Percentiles rank a stretch among this genome's conserved stretches.
Evolutionary conservation across 2,888 invertebrate species (phyloP).

Genomic region (Criorhina ranunculi): DNA sequence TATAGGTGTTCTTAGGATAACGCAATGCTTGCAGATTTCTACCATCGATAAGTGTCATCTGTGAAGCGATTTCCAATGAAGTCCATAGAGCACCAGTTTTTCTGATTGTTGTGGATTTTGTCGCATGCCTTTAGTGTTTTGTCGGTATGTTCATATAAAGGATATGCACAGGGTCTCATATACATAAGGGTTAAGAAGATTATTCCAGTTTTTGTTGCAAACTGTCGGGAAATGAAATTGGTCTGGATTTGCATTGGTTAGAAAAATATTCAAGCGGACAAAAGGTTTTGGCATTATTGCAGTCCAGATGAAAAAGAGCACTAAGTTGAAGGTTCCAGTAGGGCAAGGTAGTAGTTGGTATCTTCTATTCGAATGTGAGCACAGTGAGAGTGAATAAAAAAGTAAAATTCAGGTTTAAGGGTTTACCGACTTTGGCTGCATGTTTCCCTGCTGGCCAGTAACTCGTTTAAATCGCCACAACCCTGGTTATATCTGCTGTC

Average conservation of each 20-base stretch:
- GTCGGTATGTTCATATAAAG: slow-evolving; percentile 12
- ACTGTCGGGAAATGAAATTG: slow-evolving; percentile 72
- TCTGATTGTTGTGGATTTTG: neutral
- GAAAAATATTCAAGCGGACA: slow-evolving; percentile 39
- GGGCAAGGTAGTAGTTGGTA: no score
- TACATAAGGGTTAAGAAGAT: slow-evolving; percentile 57
- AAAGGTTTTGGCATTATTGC: neutral
- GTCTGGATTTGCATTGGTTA: slow-evolving; percentile 72
- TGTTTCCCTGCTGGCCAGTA: no score
- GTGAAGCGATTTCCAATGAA: slow-evolving; percentile 58
- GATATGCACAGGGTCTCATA: neutral
- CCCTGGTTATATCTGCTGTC: no score
- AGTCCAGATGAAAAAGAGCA: slow-evolving; percentile 18
- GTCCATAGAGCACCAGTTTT: slow-evolving; percentile 41
- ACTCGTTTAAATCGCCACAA: no score
- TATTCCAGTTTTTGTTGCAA: slow-evolving; percentile 38
- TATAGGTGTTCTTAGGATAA: slow-evolving; percentile 32
- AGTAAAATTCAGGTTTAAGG: no score
- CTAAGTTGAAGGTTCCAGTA: neutral
- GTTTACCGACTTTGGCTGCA: no score
- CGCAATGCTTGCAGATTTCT: slow-evolving; percentile 39
- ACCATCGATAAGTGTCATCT: slow-evolving; percentile 11
- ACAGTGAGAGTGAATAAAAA: no score
- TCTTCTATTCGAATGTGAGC: no score
- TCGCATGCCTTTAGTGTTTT: slow-evolving; percentile 19